Conservation (phyloP, 2,888 invertebrate species). For the Litoditis marina region DNA sequence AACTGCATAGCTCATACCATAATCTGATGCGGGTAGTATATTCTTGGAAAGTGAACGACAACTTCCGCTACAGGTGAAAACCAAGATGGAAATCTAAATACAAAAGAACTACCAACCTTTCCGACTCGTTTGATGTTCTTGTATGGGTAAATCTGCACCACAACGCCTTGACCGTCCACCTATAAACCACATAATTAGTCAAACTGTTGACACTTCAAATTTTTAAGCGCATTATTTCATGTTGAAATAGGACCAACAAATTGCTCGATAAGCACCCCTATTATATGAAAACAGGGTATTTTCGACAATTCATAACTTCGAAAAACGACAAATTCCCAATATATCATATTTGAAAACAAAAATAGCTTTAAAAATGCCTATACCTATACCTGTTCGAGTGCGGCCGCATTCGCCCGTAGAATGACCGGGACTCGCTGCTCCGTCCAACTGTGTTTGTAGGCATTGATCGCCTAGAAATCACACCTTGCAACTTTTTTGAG, state of each 20-base stretch:
- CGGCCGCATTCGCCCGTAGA: conserved; percentile 85
- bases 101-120: conserved; percentile 15
- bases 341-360: background rate
- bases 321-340: too few relatives aligned
- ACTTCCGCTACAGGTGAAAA: too few relatives aligned
- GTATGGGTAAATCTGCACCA: conserved; percentile 39
- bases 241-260: too few relatives aligned
- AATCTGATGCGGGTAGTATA: too few relatives aligned
- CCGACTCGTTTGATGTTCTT: conserved; percentile 40
- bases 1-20: too few relatives aligned
- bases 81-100: background rate
- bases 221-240: too few relatives aligned
- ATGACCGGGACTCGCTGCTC: conserved; percentile 82
- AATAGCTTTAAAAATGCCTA: background rate
- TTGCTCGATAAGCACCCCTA: too few relatives aligned
- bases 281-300: too few relatives aligned
- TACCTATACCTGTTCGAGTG: conserved; percentile 74
- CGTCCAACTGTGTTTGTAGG: conserved; percentile 94
- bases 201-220: too few relatives aligned
- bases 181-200: background rate
- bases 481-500: too few relatives aligned
- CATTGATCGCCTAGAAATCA: conserved; percentile 62
- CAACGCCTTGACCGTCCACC: conserved; percentile 30
- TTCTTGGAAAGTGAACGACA: too few relatives aligned
- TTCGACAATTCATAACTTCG: too few relatives aligned